Evolutionary conservation across 37 sponge, comb jelly and placozoan genomes (phyloP).

Genomic region (Crambe crambe): DNA sequence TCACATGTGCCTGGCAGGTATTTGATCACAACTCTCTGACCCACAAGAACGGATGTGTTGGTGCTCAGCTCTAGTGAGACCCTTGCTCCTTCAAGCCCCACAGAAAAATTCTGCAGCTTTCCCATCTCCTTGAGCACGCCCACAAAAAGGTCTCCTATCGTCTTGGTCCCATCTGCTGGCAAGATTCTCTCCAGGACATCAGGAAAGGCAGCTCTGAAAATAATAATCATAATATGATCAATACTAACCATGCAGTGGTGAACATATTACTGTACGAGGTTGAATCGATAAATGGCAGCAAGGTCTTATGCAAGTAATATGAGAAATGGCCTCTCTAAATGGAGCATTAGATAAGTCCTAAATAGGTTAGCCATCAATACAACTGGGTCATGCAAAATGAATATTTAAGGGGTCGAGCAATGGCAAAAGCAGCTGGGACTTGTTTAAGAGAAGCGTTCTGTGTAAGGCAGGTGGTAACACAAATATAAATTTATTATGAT

Average conservation of each 20-base stretch:
- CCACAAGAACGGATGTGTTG: constrained; percentile 32
- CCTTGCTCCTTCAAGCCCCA: constrained; percentile 43
- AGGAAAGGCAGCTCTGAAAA: constrained; percentile 41
- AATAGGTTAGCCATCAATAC: no score
- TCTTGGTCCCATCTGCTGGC: constrained; percentile 44
- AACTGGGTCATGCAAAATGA: no score
- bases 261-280: no score
- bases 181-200: constrained; percentile 53
- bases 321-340: no score
- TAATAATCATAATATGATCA: background rate
- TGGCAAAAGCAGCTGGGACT: no score
- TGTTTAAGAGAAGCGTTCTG: no score
- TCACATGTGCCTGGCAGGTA: constrained; percentile 41
- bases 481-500: no score
- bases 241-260: background rate
- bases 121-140: constrained; percentile 13
- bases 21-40: constrained; percentile 51
- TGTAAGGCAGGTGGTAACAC: no score
- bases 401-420: no score
- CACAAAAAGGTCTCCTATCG: constrained; percentile 34
- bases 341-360: no score
- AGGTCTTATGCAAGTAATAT: no score
- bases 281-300: no score
- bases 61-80: constrained; percentile 41
- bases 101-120: constrained; percentile 41